Evolutionary conservation across 2,888 invertebrate genomes (phyloP).

Genomic region (Diloba caeruleocephala): DNA sequence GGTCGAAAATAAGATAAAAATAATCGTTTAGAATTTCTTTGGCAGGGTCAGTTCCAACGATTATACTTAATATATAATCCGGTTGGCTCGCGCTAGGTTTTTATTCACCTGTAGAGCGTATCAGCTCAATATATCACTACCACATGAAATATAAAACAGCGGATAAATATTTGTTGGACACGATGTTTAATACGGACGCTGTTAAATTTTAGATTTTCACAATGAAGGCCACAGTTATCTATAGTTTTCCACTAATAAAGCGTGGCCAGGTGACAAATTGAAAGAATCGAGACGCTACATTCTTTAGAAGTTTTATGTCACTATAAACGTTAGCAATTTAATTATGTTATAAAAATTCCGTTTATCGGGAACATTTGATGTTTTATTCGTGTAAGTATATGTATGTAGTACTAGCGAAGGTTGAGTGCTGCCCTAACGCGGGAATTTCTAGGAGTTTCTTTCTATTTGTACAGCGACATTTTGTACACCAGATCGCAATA

Average conservation of each 20-base stretch:
- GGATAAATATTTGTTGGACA: conserved; percentile 29
- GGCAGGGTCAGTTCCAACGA: conserved; percentile 16
- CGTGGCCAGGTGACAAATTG: conserved; percentile 46
- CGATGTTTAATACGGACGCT: conserved; percentile 10
- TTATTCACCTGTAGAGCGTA: conserved; percentile 52
- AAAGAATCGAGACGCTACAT: conserved; percentile 24
- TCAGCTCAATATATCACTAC: conserved; percentile 27
- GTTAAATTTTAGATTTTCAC: conserved; percentile 26
- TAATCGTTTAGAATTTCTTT: conserved; percentile 30
- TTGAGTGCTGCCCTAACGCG: not conserved
- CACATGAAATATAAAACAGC: conserved; percentile 8
- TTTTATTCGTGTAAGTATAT: not conserved
- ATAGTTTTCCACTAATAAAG: conserved; percentile 38
- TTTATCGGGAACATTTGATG: conserved; percentile 3
- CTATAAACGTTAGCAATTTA: conserved; percentile 34
- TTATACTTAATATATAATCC: conserved; percentile 27
- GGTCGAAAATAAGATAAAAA: conserved; percentile 16
- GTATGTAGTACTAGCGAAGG: not conserved
- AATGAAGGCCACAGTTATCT: conserved; percentile 15
- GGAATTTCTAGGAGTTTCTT: no score
- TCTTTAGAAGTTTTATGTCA: conserved; percentile 35
- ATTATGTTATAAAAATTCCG: conserved; percentile 16
- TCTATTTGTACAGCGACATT: no score
- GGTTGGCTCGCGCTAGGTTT: conserved; percentile 23
- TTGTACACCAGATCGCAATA: no score